phyloP scores from a whole-genome alignment of 2,888 invertebrate species.

The Euzophera pinguis region DNA sequence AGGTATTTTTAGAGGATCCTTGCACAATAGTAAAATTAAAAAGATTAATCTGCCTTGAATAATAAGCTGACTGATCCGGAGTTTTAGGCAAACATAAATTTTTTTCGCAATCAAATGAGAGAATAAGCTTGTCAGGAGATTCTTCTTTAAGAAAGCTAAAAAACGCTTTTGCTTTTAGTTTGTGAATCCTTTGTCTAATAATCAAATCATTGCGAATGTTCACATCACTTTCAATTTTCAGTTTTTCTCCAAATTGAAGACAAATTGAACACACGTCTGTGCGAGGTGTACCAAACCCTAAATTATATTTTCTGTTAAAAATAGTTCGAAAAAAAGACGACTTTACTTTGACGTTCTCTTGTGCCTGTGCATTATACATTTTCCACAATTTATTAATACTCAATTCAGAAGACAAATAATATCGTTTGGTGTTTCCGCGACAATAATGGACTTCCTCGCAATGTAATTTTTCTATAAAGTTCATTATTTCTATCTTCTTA shows the following conservation, averaged over 20 bases:
- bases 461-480: slow-evolving; percentile 15
- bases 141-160: slow-evolving; percentile 14
- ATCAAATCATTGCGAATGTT: slow-evolving; percentile 1
- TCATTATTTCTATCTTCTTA: slow-evolving; percentile 13
- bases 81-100: slow-evolving; percentile 18
- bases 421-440: slow-evolving; percentile 14
- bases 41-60: slow-evolving; percentile 15
- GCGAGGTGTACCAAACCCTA: slow-evolving; percentile 11
- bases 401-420: slow-evolving; percentile 13
- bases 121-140: neutral
- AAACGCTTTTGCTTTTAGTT: neutral
- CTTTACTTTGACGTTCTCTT: no score
- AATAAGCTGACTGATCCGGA: slow-evolving; percentile 20
- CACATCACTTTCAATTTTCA: slow-evolving; percentile 8
- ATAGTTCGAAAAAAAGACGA: no score
- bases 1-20: slow-evolving; percentile 15
- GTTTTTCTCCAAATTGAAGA: slow-evolving; percentile 3
- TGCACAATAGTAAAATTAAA: slow-evolving; percentile 17
- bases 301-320: slow-evolving; percentile 14
- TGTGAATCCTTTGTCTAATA: slow-evolving; percentile 10
- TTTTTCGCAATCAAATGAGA: slow-evolving; percentile 22
- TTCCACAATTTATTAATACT: slow-evolving; percentile 11
- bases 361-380: slow-evolving; percentile 10
- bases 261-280: slow-evolving; percentile 11
- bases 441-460: slow-evolving; percentile 17